Evolutionary conservation across 2,888 invertebrate genomes (phyloP), one percentile per base, ranked within the genome.

Genomic region (Diarsia mendica): DNA sequence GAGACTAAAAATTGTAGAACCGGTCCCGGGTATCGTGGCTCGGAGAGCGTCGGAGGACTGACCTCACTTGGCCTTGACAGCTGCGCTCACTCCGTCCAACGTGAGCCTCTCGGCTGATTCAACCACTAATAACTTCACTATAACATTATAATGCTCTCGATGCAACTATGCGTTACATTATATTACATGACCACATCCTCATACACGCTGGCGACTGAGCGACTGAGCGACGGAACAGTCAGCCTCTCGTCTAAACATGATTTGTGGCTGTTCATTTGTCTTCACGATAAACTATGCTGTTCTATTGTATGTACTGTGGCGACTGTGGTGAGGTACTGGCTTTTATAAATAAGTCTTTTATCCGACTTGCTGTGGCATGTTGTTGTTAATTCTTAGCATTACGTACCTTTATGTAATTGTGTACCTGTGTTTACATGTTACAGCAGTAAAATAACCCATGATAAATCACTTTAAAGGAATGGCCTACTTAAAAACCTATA

Each of bases 61-160:
- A 96, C 96, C 96, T 95, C 96, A 90, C 92, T 95, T 96, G 96
- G 96, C 96, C 96, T 96, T 96, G 96, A 96, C 96, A 96, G 96
- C 95, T 94, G 96, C 94, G 95, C 92, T 94, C 94, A 91, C 93
- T 93, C 91, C 92, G 90, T 85, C 90, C 91, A 89, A 87, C 93
- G 91, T 90, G 93, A 94, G 93, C 93, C 94, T 93, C 93, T 92
- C 91, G 92, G 90, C 92, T 91, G 94, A 94, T 93, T 93, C 94
- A 92, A 93, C 95, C 94, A 95, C 96, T 95, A 95, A 95, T 96
- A 96, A 94, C 94, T 95, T 93, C 92, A 94, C 95, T 93, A 95
- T 92, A 93, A 92, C 93, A 94, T 95, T 95, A 94, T 94, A 93
- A 94, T 93, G 92, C 92, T 90, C 90, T 90, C 90, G 91, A 93